phyloP scores from a whole-genome alignment of 1,140 invertebrate species.

The Ooceraea biroi region DNA sequence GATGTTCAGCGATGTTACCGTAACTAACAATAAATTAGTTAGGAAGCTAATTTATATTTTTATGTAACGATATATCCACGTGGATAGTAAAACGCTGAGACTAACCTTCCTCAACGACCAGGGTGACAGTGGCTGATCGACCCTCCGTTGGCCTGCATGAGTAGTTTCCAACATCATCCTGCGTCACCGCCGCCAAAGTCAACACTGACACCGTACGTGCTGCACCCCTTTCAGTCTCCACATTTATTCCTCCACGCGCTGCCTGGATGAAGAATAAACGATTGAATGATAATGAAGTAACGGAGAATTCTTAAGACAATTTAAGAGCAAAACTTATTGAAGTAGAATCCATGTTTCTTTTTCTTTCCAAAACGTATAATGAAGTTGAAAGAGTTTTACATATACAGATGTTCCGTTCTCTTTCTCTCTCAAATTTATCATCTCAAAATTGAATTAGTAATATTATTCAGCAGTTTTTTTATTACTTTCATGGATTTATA shows the following conservation, averaged over 20 bases:
- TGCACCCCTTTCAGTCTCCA: constrained; percentile 85
- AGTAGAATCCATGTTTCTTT: background rate
- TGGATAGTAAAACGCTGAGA: constrained; percentile 3
- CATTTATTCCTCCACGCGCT: constrained; percentile 84
- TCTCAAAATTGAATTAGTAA: background rate
- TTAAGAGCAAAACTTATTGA: background rate
- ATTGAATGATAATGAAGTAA: constrained; percentile 30
- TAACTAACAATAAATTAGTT: constrained; percentile 12
- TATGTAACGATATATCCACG: background rate
- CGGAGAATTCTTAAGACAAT: background rate
- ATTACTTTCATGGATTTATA: background rate
- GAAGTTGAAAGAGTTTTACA: background rate
- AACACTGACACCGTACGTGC: constrained; percentile 84
- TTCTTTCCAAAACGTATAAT: background rate
- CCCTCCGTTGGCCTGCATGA: constrained; percentile 87
- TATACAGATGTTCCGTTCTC: no score
- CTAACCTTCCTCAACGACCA: constrained; percentile 86
- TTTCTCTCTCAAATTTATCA: background rate
- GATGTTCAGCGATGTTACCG: background rate
- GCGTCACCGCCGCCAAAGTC: constrained; percentile 84
- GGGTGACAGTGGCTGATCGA: constrained; percentile 84
- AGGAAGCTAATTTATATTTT: background rate
- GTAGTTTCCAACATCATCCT: constrained; percentile 87
- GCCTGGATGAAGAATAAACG: constrained; percentile 78
- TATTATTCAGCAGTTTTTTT: background rate